Percentiles rank a stretch among this genome's conserved stretches.
These are phyloP conservation scores for Syngnathoides biaculeatus DNA, from an alignment of 2,113 vertebrate genomes.

Conservation along the genomic window DNA sequence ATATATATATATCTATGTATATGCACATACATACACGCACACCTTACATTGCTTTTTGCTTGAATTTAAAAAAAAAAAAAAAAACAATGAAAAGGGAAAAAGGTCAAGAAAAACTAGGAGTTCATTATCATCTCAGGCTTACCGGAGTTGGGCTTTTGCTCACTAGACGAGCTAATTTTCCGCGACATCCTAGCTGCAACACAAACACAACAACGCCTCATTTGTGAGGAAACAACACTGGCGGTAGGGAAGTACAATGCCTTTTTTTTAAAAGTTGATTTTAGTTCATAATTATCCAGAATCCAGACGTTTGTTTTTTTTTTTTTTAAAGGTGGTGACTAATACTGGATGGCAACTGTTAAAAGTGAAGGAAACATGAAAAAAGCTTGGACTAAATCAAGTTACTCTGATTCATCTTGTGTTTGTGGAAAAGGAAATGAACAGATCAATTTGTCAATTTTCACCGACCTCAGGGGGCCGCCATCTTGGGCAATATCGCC, in stretches of 20 bases:
- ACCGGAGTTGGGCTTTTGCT: slow-evolving; percentile 94
- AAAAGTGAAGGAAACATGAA: too few relatives aligned
- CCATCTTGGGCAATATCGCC: too few relatives aligned
- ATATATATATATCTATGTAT: slow-evolving; percentile 31
- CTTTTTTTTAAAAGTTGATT: background rate
- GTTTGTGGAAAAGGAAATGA: too few relatives aligned
- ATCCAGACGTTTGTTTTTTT: background rate
- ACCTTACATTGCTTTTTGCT: slow-evolving; percentile 9
- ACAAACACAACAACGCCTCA: slow-evolving; percentile 64
- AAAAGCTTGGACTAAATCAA: too few relatives aligned
- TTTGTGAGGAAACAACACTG: slow-evolving; percentile 24
- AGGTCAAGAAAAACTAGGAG: slow-evolving; percentile 10
- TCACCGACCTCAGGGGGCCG: too few relatives aligned
- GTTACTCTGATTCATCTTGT: too few relatives aligned
- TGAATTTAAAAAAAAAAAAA: background rate
- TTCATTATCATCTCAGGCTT: slow-evolving; percentile 71
- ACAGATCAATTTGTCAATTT: too few relatives aligned
- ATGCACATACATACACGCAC: slow-evolving; percentile 28
- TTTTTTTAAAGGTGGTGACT: slow-evolving; percentile 17
- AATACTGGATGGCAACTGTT: slow-evolving; percentile 31
- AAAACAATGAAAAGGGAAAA: slow-evolving; percentile 1
- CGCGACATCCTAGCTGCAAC: slow-evolving; percentile 97
- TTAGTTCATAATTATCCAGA: background rate
- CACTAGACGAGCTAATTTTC: slow-evolving; percentile 94
- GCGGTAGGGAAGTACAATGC: background rate